Evolutionary conservation across 2,888 invertebrate species (phyloP), one percentile per base, ranked within the genome.

Genomic region (Hydriomena furcata): DNA sequence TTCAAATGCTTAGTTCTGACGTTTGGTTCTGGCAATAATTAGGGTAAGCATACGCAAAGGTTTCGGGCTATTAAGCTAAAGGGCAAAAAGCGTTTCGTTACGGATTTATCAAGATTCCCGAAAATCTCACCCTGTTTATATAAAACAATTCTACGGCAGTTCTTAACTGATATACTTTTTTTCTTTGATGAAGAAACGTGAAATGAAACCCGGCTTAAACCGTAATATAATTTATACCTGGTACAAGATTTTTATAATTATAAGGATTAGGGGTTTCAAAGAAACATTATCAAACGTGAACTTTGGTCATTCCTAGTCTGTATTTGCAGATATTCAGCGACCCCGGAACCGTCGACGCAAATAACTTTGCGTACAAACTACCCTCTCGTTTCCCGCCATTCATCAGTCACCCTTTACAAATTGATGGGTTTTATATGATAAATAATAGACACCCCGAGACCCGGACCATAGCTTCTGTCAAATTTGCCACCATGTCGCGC

Each of bases 341-440:
- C 34, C 28, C 24, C 35, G n/a, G 17, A 37, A 46, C 8, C 36
- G 32, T 25, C 12, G 31, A 40, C 45, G 11, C 31, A 44, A 50
- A 50, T 46, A 41, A 37, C 37, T 42, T 45, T 20, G 41, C 37
- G 27, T 36, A 41, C 27, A 28, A 35, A 38, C 24, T 35, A 52
- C 59, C 56, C 47, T 44, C 42, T 35, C 31, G 49, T 52, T 48
- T 46, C 35, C 48, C 49, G 65, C 60, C 65, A 66, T 64, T 65
- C 71, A 68, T 70, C 71, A 68, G 61, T 63, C 65, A 65, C 68
- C 68, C 46, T 65, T 59, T 66, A 73, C 73, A 68, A 76, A 80
- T 80, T 79, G 81, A 78, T 71, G 75, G 69, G 66, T 55, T 48
- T 55, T 51, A 67, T 76, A 74, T 78, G 72, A 76, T 75, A 73